Percentiles rank a stretch among this genome's conserved stretches.
Evolutionary conservation across 2,888 invertebrate genomes (phyloP).

Genomic region (Archaeoteleia sp.): DNA sequence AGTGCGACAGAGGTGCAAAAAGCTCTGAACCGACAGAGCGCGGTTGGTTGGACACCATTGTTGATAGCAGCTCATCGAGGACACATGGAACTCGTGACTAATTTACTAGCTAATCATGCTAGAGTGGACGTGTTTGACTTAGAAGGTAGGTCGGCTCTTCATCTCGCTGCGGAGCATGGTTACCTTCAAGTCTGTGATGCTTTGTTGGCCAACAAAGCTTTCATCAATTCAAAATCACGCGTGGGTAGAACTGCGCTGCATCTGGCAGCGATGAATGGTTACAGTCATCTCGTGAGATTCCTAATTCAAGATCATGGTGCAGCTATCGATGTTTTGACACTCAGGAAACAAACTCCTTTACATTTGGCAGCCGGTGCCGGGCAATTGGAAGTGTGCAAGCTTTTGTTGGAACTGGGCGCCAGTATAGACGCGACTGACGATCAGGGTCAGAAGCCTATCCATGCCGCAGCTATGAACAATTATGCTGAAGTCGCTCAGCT

Average conservation of each 20-base stretch:
- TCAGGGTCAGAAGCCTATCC: slow-evolving; percentile 96
- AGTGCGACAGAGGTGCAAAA: slow-evolving; percentile 92
- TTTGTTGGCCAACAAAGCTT: slow-evolving; percentile 95
- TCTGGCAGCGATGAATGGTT: slow-evolving; percentile 97
- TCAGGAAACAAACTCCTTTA: slow-evolving; percentile 97
- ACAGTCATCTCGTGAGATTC: slow-evolving; percentile 91
- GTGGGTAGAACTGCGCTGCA: slow-evolving; percentile 98
- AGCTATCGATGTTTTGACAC: slow-evolving; percentile 94
- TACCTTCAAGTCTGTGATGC: slow-evolving; percentile 92
- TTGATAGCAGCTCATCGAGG: slow-evolving; percentile 97
- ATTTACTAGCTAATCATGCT: slow-evolving; percentile 93
- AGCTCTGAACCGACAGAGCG: slow-evolving; percentile 95
- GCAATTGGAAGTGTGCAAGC: slow-evolving; percentile 95
- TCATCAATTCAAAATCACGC: slow-evolving; percentile 98
- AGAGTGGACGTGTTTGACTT: slow-evolving; percentile 99
- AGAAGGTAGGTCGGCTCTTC: slow-evolving; percentile 95
- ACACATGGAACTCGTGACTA: slow-evolving; percentile 94
- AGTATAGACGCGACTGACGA: slow-evolving; percentile 97
- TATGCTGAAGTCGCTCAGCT: slow-evolving; percentile 98
- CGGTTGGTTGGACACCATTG: slow-evolving; percentile 97
- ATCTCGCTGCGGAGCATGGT: slow-evolving; percentile 95
- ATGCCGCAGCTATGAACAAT: slow-evolving; percentile 98
- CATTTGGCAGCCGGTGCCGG: slow-evolving; percentile 98
- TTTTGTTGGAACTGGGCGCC: slow-evolving; percentile 93
- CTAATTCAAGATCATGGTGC: slow-evolving; percentile 97